A percentile compares a stretch with the other conserved stretches of the same genome.
phyloP scores from a whole-genome alignment of 2,797 vertebrate species.

The Leptatherina wallacei region DNA sequence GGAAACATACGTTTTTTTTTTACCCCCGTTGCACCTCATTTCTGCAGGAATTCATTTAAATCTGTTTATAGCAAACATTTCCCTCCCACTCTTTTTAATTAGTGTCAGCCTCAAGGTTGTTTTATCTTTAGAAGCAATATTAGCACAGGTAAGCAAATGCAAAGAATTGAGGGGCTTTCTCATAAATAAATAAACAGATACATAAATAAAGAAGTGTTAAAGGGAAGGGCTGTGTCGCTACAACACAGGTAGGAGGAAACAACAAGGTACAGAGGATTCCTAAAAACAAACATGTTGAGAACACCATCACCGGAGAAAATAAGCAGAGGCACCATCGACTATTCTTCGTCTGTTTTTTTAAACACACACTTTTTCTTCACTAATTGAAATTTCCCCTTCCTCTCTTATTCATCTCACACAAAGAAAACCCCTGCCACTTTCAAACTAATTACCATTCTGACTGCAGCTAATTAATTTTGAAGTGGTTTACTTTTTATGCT shows the following conservation, averaged over 20 bases:
- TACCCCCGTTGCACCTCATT: conserved; percentile 85
- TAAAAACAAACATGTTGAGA: conserved; percentile 20
- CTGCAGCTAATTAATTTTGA: conserved; percentile 68
- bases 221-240: conserved; percentile 8
- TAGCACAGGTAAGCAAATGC: conserved; percentile 60
- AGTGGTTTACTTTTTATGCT: conserved; percentile 60
- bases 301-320: neutral
- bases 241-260: conserved; percentile 5
- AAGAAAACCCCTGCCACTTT: conserved; percentile 62
- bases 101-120: conserved; percentile 66
- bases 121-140: conserved; percentile 64
- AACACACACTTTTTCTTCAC: conserved; percentile 20
- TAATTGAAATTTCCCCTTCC: conserved; percentile 21
- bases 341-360: conserved; percentile 20
- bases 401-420: conserved; percentile 43
- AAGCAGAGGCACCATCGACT: conserved; percentile 17
- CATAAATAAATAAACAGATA: neutral
- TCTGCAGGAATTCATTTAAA: conserved; percentile 82
- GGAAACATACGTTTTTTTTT: conserved; percentile 75
- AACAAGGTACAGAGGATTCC: conserved; percentile 12
- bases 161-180: conserved; percentile 29
- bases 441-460: conserved; percentile 65
- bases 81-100: conserved; percentile 67
- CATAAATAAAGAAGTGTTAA: conserved; percentile 7
- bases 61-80: conserved; percentile 85